These are phyloP conservation scores for Xanthorhoe designata DNA, from an alignment of 2,888 invertebrate genomes.

Conservation along the genomic window DNA sequence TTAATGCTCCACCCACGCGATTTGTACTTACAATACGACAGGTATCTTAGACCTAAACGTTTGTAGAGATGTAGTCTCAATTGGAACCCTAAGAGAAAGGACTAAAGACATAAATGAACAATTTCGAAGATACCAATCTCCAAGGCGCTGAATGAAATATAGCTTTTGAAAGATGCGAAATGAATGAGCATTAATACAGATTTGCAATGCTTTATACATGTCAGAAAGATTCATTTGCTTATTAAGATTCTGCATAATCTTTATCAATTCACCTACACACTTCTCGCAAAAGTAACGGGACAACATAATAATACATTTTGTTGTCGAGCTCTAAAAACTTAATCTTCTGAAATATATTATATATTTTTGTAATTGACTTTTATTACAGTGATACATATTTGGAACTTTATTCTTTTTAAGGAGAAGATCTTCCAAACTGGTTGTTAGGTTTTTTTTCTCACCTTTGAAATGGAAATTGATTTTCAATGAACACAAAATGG, in stretches of 20 bases:
- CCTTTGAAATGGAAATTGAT: background rate
- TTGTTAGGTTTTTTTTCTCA: background rate
- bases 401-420: background rate
- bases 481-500: background rate
- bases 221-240: constrained; percentile 43
- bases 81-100: constrained; percentile 39
- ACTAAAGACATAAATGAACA: constrained; percentile 33
- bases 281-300: constrained; percentile 6
- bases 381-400: background rate
- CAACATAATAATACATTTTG: background rate
- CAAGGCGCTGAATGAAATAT: constrained; percentile 54
- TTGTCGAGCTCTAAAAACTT: constrained; percentile 8
- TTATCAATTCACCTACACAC: constrained; percentile 22
- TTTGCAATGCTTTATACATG: constrained; percentile 57
- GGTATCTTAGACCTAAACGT: constrained; percentile 48
- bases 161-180: constrained; percentile 60
- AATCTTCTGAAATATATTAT: background rate
- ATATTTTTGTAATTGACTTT: background rate
- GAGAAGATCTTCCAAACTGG: background rate
- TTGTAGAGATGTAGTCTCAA: constrained; percentile 14
- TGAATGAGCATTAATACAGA: constrained; percentile 62
- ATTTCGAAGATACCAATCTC: constrained; percentile 26
- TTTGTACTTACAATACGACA: constrained; percentile 56
- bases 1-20: constrained; percentile 77
- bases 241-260: constrained; percentile 35